Evolutionary conservation across 2,113 vertebrate species (phyloP), one percentile per base, ranked within the genome.

Genomic region (Mormoops blainvillei): DNA sequence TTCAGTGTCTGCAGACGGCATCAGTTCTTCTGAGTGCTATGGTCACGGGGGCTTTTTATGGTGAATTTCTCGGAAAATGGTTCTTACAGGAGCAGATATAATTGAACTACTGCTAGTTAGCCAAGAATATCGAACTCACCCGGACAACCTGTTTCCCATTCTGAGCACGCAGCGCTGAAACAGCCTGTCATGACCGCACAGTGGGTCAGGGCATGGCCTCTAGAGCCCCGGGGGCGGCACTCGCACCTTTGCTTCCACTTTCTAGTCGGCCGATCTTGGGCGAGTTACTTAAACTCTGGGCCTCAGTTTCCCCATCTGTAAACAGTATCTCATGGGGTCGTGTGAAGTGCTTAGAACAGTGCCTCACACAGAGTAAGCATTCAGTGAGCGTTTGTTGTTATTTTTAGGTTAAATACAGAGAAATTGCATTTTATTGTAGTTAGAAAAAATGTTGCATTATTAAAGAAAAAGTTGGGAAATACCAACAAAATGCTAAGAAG

Each of bases 341-440:
- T 1, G 0, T 19, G 9, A 28, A n/a, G 45, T 43, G 71, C 70
- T 74, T 52, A 41, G 50, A 26, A 71, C 19, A 22, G 26, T 33
- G 43, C 45, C 80, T 36, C 65, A 56, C 61, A 19, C 33, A 19
- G 5, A 82, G 78, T 14, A 13, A 54, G 22, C 45, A n/a, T 73
- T 20, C 54, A 43, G 4, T 41, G 9, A 67, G 20, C 38, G n/a
- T n/a, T 88, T 54, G 1, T 31, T 86, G 5, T 9, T 63, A 22
- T 8, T 77, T 88, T 56, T 36, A 77, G 48, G 38, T 61, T 83
- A 31, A 8, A 41, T 56, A 24, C 19, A 85, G 80, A 71, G 43
- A 90, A 38, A 36, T 52, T 93, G 24, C 16, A 14, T 89, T 95
- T 86, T 68, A 78, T 77, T 97, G 67, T 82, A 58, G 61, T 68